A percentile compares a stretch with the other conserved stretches of the same genome.
Conservation (phyloP, 2,888 invertebrate genomes). For the Melanchra persicariae region DNA sequence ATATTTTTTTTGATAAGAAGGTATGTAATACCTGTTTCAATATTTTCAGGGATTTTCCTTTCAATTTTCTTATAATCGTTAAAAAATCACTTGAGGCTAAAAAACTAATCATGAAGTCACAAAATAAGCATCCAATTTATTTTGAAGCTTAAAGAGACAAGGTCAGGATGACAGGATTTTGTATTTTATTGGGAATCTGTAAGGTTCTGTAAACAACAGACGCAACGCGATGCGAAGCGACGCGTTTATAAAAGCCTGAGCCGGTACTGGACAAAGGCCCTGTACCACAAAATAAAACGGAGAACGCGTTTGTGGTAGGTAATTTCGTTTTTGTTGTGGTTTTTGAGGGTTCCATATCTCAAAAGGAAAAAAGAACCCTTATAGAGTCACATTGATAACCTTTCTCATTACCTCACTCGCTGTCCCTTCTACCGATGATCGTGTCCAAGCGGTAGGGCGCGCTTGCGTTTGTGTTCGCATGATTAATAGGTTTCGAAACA, state of each 20-base stretch:
- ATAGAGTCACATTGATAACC: no score
- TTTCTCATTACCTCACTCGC: no score
- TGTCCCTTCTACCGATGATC: no score
- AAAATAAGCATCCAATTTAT: constrained; percentile 49
- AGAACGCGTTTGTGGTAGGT: not conserved
- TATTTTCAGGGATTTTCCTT: not conserved
- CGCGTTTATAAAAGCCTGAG: not conserved
- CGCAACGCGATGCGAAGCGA: not conserved
- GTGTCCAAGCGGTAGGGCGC: no score
- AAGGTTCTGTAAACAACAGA: not conserved
- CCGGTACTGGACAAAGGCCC: not conserved
- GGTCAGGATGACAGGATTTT: constrained; percentile 15
- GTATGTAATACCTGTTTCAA: not conserved
- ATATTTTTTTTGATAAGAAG: no score
- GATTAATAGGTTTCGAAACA: no score
- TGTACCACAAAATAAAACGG: not conserved
- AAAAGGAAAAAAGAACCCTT: no score
- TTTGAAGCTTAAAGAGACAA: constrained; percentile 24
- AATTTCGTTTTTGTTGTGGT: not conserved
- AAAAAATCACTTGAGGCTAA: constrained; percentile 17
- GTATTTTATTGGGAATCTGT: constrained; percentile 15
- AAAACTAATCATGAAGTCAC: not conserved
- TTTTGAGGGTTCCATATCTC: not conserved
- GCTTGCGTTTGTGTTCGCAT: no score
- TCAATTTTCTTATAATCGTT: constrained; percentile 12